Percentiles rank a stretch among this genome's conserved stretches.
phyloP scores from a whole-genome alignment of 2,888 invertebrate genomes.

The Hyppa rectilinea region DNA sequence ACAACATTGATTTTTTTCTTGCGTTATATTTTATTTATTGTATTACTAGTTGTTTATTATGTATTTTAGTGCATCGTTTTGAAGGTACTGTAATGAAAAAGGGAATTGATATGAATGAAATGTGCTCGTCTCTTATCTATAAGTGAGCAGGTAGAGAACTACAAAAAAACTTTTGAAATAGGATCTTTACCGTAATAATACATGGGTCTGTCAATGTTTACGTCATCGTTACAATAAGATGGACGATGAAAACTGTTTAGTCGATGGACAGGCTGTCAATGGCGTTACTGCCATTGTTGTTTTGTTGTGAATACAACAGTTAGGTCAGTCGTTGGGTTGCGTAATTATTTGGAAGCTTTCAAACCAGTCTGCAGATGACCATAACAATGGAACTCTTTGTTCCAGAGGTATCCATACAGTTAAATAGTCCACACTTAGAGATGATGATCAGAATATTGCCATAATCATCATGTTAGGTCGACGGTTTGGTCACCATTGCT shows the following conservation, averaged over 20 bases:
- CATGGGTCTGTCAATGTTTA: conserved; percentile 16
- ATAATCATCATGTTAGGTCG: neutral
- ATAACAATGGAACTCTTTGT: neutral
- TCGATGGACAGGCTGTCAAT: conserved; percentile 28
- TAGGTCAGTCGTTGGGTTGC: conserved; percentile 11
- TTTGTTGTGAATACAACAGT: conserved; percentile 34
- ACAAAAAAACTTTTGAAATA: neutral
- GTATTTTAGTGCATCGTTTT: conserved; percentile 48
- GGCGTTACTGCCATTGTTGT: neutral
- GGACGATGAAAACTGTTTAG: conserved; percentile 26
- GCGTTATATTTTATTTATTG: conserved; percentile 60
- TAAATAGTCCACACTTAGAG: no score
- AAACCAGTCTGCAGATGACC: neutral
- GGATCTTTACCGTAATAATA: neutral
- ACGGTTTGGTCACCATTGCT: neutral
- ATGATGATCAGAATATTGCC: neutral
- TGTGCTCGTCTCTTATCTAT: conserved; percentile 9
- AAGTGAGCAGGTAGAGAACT: neutral
- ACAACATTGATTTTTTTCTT: conserved; percentile 74
- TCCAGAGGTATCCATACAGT: neutral
- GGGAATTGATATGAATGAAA: conserved; percentile 35
- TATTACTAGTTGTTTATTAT: conserved; percentile 56
- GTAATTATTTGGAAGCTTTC: conserved; percentile 41
- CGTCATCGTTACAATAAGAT: conserved; percentile 20
- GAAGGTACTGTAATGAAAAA: conserved; percentile 38